Evolutionary conservation across 1,140 invertebrate genomes (phyloP).

Genomic region (Leucophenga varia): DNA sequence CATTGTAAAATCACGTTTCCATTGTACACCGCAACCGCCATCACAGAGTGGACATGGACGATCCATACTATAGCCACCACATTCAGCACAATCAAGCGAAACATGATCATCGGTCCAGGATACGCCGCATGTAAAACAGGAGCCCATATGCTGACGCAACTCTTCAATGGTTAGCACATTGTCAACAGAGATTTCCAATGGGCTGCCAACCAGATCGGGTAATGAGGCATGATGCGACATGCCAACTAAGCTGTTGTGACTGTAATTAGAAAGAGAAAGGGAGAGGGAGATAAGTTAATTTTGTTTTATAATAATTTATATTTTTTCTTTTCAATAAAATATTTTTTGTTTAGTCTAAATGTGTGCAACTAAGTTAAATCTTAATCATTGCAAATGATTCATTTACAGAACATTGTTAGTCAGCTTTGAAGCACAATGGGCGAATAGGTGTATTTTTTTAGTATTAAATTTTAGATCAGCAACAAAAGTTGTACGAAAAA

Average conservation of each 20-base stretch:
- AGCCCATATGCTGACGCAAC: constrained; percentile 67
- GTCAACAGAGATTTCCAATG: constrained; percentile 54
- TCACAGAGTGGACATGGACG: constrained; percentile 77
- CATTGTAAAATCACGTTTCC: constrained; percentile 77
- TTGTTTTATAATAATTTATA: too few relatives aligned
- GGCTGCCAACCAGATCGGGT: constrained; percentile 51
- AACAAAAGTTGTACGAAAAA: too few relatives aligned
- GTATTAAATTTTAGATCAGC: too few relatives aligned
- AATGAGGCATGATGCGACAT: constrained; percentile 52
- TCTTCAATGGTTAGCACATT: constrained; percentile 70
- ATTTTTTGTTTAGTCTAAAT: too few relatives aligned
- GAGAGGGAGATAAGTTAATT: constrained; percentile 1
- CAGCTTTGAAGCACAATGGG: too few relatives aligned
- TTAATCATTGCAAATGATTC: too few relatives aligned
- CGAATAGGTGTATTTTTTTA: too few relatives aligned
- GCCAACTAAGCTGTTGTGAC: constrained; percentile 50
- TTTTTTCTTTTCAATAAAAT: too few relatives aligned
- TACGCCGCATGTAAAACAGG: constrained; percentile 79
- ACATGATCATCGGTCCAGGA: constrained; percentile 80
- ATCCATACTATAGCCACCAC: constrained; percentile 76
- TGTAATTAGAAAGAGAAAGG: constrained; percentile 22
- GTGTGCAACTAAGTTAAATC: too few relatives aligned
- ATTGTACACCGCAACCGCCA: constrained; percentile 70
- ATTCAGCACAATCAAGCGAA: constrained; percentile 77
- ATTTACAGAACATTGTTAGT: too few relatives aligned